Percentiles rank a stretch among this genome's conserved stretches.
Evolutionary conservation across 37 sponge, comb jelly and placozoan species (phyloP).

Genomic region (Corticium candelabrum): DNA sequence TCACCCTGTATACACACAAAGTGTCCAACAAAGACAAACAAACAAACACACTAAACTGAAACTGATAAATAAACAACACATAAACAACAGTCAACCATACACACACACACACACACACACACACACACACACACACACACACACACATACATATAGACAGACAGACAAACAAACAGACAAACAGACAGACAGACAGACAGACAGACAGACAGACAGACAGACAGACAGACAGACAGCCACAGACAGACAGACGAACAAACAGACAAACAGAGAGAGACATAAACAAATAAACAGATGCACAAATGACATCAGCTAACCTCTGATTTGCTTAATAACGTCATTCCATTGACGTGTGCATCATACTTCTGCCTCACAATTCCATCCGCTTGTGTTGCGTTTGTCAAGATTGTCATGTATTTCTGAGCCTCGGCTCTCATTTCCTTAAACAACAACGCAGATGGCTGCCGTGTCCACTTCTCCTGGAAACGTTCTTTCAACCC

Average conservation of each 20-base stretch:
- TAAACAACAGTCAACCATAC: neutral
- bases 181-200: neutral
- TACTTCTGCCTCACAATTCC: constrained; percentile 69
- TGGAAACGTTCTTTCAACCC: constrained; percentile 52
- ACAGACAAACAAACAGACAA: too few species aligned
- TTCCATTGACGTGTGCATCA: constrained; percentile 42
- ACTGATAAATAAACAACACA: too few species aligned
- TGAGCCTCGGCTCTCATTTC: constrained; percentile 41
- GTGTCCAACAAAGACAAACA: too few species aligned
- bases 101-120: too few species aligned
- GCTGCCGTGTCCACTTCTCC: constrained; percentile 73
- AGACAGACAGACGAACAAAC: too few species aligned
- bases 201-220: too few species aligned
- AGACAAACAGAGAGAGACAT: too few species aligned
- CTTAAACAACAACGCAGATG: constrained; percentile 61
- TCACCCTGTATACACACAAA: too few species aligned
- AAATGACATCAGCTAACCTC: neutral
- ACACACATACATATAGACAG: too few species aligned
- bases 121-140: too few species aligned
- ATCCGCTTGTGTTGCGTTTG: constrained; percentile 63
- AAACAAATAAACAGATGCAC: constrained; percentile 2
- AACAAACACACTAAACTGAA: too few species aligned
- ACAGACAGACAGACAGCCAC: too few species aligned
- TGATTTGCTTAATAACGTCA: constrained; percentile 39
- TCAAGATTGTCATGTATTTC: constrained; percentile 46